Evolutionary conservation across 2,113 vertebrate genomes (phyloP), one percentile per base, ranked within the genome.

Genomic region (Centrocercus urophasianus): DNA sequence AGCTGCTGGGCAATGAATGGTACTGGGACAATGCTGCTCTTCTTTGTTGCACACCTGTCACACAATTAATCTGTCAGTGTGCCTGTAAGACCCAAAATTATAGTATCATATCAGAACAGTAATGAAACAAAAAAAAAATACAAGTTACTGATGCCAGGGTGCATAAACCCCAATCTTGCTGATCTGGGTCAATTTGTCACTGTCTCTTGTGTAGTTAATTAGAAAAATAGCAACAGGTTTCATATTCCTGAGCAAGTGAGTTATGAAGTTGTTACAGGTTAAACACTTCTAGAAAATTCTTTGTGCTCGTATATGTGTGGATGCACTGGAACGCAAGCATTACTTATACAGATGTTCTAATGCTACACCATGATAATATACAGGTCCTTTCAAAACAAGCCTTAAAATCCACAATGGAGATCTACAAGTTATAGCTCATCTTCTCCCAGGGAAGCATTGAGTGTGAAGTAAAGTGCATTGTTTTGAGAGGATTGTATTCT

Each of bases 401-500:
- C 8, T 83, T 72, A 56, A 85, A 36, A 12, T 17, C 45, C 1
- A 0, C 69, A 47, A 74, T 73, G 88, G 67, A 67, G 7, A 86
- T 64, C 34, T 88, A 15, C 34, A 64, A 6, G 40, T 66, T 50
- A 30, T 22, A 66, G 18, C n/a, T 86, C 43, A 83, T 0, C 22
- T 52, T 60, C 30, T 77, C 21, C 20, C 9, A 3, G 47, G 15
- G 19, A 88, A 83, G 14, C 67, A 71, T 22, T 0, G 0, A 71
- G 7, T 54, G 30, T 86, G 76, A 86, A 69, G 67, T 32, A 30
- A 1, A 6, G 20, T 13, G 40, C 30, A n/a, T 48, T 89, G 50
- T 59, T 95, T 86, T 91, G 71, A 80, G 72, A 84, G 12, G 19
- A 10, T 40, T 93, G 90, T 47, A 10, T 90, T 96, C 74, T 95